Evolutionary conservation across 2,113 vertebrate genomes (phyloP).

Genomic region (Ranitomeya imitator): DNA sequence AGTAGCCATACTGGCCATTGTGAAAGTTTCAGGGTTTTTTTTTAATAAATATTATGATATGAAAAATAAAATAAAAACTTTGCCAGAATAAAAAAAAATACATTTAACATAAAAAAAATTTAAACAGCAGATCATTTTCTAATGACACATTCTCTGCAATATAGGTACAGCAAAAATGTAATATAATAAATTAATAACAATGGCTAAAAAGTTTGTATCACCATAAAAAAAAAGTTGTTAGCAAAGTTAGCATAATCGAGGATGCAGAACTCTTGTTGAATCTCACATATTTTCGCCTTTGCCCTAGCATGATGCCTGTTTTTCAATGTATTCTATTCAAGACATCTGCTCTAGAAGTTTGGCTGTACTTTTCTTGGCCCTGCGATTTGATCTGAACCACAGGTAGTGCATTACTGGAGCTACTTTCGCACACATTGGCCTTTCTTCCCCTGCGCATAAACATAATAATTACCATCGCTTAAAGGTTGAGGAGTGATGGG

Average conservation of each 20-base stretch:
- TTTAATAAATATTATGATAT: too few species aligned
- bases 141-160: too few species aligned
- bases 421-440: slow-evolving; percentile 36
- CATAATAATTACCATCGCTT: slow-evolving; percentile 49
- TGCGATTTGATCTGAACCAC: slow-evolving; percentile 37
- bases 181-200: neutral
- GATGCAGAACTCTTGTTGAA: neutral
- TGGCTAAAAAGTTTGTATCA: neutral
- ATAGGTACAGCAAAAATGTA: neutral
- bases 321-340: neutral
- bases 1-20: too few species aligned
- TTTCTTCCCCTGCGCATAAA: slow-evolving; percentile 37
- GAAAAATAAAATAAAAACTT: too few species aligned
- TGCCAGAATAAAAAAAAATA: too few species aligned
- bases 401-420: slow-evolving; percentile 51
- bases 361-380: slow-evolving; percentile 32
- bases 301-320: neutral
- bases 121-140: too few species aligned
- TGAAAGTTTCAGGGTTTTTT: too few species aligned
- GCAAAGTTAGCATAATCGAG: neutral
- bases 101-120: too few species aligned
- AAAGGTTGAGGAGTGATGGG: slow-evolving; percentile 44
- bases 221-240: neutral
- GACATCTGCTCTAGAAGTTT: slow-evolving; percentile 32
- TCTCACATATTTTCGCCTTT: neutral